These are phyloP conservation scores for Lasioglossum zephyrum DNA, from an alignment of 2,888 invertebrate genomes.

Conservation along the genomic window DNA sequence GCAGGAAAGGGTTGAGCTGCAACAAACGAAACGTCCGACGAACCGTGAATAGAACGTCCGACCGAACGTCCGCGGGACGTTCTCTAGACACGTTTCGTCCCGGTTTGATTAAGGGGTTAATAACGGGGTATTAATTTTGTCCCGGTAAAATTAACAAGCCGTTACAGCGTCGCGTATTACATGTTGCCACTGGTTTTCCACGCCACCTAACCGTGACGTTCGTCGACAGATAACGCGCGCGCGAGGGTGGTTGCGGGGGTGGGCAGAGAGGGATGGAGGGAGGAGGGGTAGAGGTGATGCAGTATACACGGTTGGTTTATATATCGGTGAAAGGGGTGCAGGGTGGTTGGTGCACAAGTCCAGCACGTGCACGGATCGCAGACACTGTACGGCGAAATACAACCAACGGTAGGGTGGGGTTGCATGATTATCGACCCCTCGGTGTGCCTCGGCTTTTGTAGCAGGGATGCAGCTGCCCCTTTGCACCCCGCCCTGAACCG, in stretches of 20 bases:
- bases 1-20: not conserved
- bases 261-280: not conserved
- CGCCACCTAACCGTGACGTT: slow-evolving; percentile 27
- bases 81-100: not conserved
- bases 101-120: slow-evolving; percentile 25
- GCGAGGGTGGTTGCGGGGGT: not conserved
- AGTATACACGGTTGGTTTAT: not conserved
- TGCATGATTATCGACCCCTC: slow-evolving; percentile 71
- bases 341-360: slow-evolving; percentile 37
- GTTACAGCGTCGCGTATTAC: not conserved
- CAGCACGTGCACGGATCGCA: slow-evolving; percentile 53
- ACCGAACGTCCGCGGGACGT: not conserved
- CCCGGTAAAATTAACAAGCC: slow-evolving; percentile 34
- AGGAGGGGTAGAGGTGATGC: not conserved
- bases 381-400: slow-evolving; percentile 52
- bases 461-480: slow-evolving; percentile 69
- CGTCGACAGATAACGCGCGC: slow-evolving; percentile 4
- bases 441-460: slow-evolving; percentile 62
- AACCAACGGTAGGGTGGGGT: slow-evolving; percentile 49
- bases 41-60: not conserved
- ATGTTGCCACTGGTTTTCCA: slow-evolving; percentile 2
- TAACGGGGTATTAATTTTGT: slow-evolving; percentile 1
- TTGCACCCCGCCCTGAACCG: slow-evolving; percentile 37
- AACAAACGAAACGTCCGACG: not conserved
- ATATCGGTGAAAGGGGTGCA: not conserved